phyloP scores from a whole-genome alignment of 2,113 vertebrate species.

The Myodes glareolus region DNA sequence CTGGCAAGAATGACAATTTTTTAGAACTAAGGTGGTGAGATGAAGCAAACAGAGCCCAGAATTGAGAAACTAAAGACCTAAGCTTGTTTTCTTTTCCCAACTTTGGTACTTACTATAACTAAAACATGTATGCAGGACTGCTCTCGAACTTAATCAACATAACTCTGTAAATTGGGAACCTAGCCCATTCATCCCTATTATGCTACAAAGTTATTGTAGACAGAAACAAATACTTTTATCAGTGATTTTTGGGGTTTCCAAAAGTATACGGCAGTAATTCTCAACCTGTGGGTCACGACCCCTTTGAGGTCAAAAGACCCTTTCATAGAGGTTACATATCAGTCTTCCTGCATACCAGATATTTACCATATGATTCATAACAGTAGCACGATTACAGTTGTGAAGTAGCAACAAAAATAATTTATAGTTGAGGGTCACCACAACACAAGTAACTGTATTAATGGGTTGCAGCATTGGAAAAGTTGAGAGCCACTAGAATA shows the following conservation, averaged over 20 bases:
- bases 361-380: too few relatives aligned
- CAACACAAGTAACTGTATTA: too few relatives aligned
- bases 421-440: too few relatives aligned
- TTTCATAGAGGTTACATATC: too few relatives aligned
- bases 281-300: too few relatives aligned
- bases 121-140: too few relatives aligned
- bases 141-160: not conserved
- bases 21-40: not conserved
- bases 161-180: not conserved
- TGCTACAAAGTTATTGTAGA: not conserved
- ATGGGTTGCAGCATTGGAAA: too few relatives aligned
- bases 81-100: not conserved
- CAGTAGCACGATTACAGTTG: too few relatives aligned
- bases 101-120: not conserved
- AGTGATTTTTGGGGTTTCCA: not conserved
- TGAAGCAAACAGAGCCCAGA: not conserved
- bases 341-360: too few relatives aligned
- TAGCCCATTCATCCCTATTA: not conserved
- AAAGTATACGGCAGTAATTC: not conserved
- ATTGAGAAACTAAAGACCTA: not conserved
- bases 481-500: too few relatives aligned
- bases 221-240: not conserved
- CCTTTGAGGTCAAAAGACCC: too few relatives aligned
- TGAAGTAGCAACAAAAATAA: too few relatives aligned
- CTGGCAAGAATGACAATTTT: constrained; percentile 2